Percentiles rank a stretch among this genome's conserved stretches.
These are phyloP conservation scores for Condylura cristata DNA, from an alignment of 2,113 vertebrate genomes.

Conservation along the genomic window DNA sequence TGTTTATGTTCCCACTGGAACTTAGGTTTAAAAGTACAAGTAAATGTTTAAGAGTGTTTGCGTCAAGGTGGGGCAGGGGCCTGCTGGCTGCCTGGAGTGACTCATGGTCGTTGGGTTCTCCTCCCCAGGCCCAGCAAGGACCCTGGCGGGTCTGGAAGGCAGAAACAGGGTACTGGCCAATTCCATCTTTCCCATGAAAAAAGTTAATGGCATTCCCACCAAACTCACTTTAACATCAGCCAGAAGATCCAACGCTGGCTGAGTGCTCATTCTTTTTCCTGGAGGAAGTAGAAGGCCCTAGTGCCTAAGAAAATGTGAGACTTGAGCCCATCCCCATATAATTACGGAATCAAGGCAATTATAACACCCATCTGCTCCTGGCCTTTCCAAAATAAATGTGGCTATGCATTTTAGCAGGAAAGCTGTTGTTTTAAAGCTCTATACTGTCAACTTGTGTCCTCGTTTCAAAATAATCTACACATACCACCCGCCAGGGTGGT, in stretches of 20 bases:
- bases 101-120: not conserved
- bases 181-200: constrained; percentile 49
- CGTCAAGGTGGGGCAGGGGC: not conserved
- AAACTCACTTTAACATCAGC: constrained; percentile 1
- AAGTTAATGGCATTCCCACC: constrained; percentile 35
- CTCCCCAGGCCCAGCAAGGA: not conserved
- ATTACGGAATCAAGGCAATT: constrained; percentile 3
- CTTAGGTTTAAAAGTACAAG: constrained; percentile 29
- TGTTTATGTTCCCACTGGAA: constrained; percentile 49
- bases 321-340: constrained; percentile 21
- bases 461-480: not conserved
- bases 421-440: not conserved
- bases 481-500: not conserved
- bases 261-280: not conserved
- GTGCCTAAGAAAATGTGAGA: constrained; percentile 35
- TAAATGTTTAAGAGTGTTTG: not conserved
- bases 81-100: not conserved
- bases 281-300: not conserved
- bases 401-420: not conserved
- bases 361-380: not conserved
- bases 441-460: not conserved
- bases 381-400: not conserved
- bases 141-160: not conserved
- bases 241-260: not conserved
- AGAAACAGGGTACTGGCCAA: not conserved